phyloP scores from a whole-genome alignment of 1,140 invertebrate genomes.

The Pseudomyrmex pallidus region DNA sequence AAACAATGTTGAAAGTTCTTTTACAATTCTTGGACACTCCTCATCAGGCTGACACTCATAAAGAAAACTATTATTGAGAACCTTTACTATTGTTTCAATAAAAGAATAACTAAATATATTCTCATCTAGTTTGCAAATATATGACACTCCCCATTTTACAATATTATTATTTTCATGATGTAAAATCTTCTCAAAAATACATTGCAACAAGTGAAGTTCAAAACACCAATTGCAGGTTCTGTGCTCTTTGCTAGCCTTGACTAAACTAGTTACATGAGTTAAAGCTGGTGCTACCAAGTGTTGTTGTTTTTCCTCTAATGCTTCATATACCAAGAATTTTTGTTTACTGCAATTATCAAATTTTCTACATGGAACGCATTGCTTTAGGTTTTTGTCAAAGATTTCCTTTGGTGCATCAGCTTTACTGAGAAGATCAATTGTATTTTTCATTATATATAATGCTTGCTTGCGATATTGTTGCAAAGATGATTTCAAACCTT shows the following conservation, averaged over 20 bases:
- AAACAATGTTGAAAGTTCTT: constrained; percentile 70
- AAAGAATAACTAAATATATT: constrained; percentile 69
- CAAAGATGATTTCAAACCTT: constrained; percentile 65
- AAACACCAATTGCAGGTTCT: constrained; percentile 72
- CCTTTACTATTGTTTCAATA: constrained; percentile 67
- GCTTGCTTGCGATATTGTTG: constrained; percentile 79
- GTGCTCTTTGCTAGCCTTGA: constrained; percentile 67
- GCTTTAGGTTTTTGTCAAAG: constrained; percentile 24
- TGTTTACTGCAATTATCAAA: constrained; percentile 72
- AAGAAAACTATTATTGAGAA: constrained; percentile 77
- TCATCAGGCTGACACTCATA: constrained; percentile 70
- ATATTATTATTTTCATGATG: constrained; percentile 83
- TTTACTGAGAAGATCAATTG: constrained; percentile 70
- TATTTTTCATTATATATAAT: constrained; percentile 78
- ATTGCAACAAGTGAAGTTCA: constrained; percentile 78
- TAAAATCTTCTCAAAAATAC: constrained; percentile 82
- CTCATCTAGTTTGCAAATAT: constrained; percentile 70
- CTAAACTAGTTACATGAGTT: constrained; percentile 77
- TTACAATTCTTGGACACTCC: constrained; percentile 67
- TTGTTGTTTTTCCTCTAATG: constrained; percentile 87
- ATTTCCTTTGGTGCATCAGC: neutral
- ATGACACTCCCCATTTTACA: constrained; percentile 82
- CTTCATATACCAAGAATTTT: constrained; percentile 85
- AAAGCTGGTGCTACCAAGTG: constrained; percentile 87
- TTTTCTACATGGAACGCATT: too few species aligned